Conservation (phyloP, 2,888 invertebrate genomes). For the Pandemis corylana region DNA sequence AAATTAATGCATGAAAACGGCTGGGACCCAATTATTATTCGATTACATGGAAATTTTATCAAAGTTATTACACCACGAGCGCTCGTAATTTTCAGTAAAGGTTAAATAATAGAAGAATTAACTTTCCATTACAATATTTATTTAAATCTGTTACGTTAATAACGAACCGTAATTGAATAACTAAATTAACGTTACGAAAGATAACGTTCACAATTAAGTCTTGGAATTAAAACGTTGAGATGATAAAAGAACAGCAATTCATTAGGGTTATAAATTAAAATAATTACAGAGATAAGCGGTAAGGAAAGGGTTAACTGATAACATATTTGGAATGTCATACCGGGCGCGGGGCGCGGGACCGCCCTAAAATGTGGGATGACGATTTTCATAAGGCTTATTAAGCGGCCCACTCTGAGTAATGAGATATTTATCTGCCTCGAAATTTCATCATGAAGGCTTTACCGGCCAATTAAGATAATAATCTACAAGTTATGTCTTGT, state of each 20-base stretch:
- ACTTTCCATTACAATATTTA: conserved; percentile 7
- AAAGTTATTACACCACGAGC: conserved; percentile 12
- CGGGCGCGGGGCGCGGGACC: neutral
- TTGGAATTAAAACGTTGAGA: conserved; percentile 23
- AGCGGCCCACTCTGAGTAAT: conserved; percentile 23
- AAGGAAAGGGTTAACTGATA: conserved; percentile 33
- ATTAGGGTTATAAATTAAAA: conserved; percentile 31
- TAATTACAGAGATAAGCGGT: conserved; percentile 24
- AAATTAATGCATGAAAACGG: conserved; percentile 39
- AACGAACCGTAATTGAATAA: conserved; percentile 29
- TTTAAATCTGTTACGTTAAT: conserved; percentile 10
- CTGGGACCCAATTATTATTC: conserved; percentile 26
- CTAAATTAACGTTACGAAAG: conserved; percentile 21
- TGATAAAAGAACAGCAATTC: conserved; percentile 34
- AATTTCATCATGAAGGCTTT: conserved; percentile 32
- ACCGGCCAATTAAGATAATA: conserved; percentile 30
- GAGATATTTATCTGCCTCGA: conserved; percentile 28
- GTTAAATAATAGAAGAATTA: conserved; percentile 18
- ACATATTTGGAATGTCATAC: conserved; percentile 24
- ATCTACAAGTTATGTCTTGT: conserved; percentile 23
- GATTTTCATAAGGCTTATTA: conserved; percentile 34
- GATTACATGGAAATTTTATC: conserved; percentile 27
- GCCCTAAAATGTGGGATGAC: conserved; percentile 21
- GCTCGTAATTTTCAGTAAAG: conserved; percentile 6
- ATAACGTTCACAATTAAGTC: conserved; percentile 23